Evolutionary conservation across 92 coral and sea anemone species (phyloP).

Genomic region (Parazoanthus darwini): DNA sequence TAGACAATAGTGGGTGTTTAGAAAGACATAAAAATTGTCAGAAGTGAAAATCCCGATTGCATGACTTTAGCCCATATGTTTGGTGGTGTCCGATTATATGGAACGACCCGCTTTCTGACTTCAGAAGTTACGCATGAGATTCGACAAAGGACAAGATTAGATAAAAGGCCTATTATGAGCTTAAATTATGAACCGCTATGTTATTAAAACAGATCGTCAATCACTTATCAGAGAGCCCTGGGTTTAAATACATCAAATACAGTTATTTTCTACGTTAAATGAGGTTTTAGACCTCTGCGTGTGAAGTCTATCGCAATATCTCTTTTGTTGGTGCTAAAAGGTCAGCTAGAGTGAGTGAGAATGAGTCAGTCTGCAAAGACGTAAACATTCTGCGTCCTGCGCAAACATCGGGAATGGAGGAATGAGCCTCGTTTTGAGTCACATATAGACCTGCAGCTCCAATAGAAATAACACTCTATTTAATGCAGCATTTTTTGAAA

Average conservation of each 20-base stretch:
- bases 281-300: background rate
- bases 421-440: background rate
- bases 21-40: background rate
- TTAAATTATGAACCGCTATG: background rate
- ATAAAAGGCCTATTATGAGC: background rate
- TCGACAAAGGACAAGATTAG: background rate
- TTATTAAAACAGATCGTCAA: background rate
- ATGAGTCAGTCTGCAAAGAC: too few relatives aligned
- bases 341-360: background rate
- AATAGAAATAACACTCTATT: background rate
- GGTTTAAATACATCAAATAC: background rate
- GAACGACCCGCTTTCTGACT: background rate
- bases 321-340: too few relatives aligned
- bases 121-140: background rate
- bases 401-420: too few relatives aligned
- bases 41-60: slow-evolving; percentile 15
- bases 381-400: too few relatives aligned
- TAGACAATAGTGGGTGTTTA: slow-evolving; percentile 22
- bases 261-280: background rate
- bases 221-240: background rate
- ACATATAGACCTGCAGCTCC: background rate
- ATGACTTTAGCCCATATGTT: slow-evolving; percentile 39
- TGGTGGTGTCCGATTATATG: background rate
- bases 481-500: background rate
- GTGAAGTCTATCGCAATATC: background rate